A percentile compares a stretch with the other conserved stretches of the same genome.
Conservation (phyloP, 2,888 invertebrate genomes). For the Falcaria lacertinaria region DNA sequence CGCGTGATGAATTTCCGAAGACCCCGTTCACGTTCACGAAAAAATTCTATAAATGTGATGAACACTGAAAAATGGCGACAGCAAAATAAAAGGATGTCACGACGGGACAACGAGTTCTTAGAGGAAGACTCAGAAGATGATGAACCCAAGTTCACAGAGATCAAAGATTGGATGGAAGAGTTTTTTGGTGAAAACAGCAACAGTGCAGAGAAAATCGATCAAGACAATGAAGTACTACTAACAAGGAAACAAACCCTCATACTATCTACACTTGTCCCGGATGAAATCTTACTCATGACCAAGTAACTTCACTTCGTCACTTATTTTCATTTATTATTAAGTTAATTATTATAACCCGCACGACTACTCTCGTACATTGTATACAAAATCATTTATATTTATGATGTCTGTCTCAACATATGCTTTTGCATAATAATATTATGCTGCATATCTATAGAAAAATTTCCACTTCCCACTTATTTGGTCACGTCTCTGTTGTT, state of each 20-base stretch:
- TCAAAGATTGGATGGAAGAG: slow-evolving; percentile 60
- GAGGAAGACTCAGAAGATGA: slow-evolving; percentile 52
- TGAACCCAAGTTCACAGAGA: slow-evolving; percentile 40
- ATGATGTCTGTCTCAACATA: too few relatives aligned
- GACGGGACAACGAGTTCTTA: slow-evolving; percentile 23
- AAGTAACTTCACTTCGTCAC: slow-evolving; percentile 37
- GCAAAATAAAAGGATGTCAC: slow-evolving; percentile 39
- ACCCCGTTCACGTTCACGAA: slow-evolving; percentile 42
- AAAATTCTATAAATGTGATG: slow-evolving; percentile 46
- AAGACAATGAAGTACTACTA: slow-evolving; percentile 67
- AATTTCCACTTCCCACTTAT: too few relatives aligned
- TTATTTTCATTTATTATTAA: too few relatives aligned
- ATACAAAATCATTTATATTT: too few relatives aligned
- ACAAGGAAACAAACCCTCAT: slow-evolving; percentile 70
- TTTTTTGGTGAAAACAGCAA: slow-evolving; percentile 51
- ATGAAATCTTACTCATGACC: slow-evolving; percentile 71
- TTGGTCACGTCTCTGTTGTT: too few relatives aligned
- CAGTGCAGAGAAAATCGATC: slow-evolving; percentile 44
- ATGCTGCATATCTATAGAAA: too few relatives aligned
- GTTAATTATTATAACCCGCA: too few relatives aligned
- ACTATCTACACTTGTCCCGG: slow-evolving; percentile 77
- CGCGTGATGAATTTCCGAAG: slow-evolving; percentile 59
- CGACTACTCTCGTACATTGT: too few relatives aligned
- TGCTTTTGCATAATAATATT: too few relatives aligned
- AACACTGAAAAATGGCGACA: slow-evolving; percentile 57